These are phyloP conservation scores for Lepilemur ruficaudatus DNA, from an alignment of 2,797 vertebrate species.

Conservation along the genomic window DNA sequence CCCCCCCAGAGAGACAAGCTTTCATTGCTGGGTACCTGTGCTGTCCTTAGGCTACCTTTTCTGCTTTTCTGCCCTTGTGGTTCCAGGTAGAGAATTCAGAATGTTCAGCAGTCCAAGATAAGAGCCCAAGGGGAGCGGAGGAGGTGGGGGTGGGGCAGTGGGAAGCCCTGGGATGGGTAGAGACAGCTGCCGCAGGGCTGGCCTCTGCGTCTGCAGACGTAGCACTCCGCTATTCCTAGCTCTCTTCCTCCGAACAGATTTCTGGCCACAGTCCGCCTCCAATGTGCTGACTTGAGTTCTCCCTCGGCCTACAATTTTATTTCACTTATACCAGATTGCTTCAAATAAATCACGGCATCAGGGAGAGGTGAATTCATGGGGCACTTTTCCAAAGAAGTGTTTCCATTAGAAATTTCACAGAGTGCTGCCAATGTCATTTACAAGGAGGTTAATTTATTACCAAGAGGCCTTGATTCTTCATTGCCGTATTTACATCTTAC, in stretches of 20 bases:
- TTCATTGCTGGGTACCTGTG: background rate
- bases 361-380: constrained; percentile 78
- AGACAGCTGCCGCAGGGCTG: constrained; percentile 68
- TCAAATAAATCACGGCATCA: constrained; percentile 80
- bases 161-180: constrained; percentile 51
- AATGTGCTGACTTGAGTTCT: constrained; percentile 68
- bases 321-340: constrained; percentile 67
- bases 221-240: constrained; percentile 56
- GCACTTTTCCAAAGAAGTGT: constrained; percentile 56
- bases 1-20: background rate
- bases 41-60: background rate
- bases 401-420: constrained; percentile 72
- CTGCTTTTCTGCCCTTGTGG: background rate
- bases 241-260: constrained; percentile 56
- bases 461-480: constrained; percentile 53
- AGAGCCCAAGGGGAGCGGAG: background rate
- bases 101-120: background rate
- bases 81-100: background rate
- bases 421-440: constrained; percentile 60
- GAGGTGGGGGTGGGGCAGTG: rapidly evolving
- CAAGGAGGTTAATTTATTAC: constrained; percentile 76
- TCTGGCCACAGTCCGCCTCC: constrained; percentile 66
- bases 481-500: constrained; percentile 31
- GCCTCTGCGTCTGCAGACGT: background rate
- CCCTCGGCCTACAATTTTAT: constrained; percentile 68